Percentiles rank a stretch among this genome's conserved stretches.
phyloP scores from a whole-genome alignment of 2,888 invertebrate genomes.

The Chymomyza caudatula region DNA sequence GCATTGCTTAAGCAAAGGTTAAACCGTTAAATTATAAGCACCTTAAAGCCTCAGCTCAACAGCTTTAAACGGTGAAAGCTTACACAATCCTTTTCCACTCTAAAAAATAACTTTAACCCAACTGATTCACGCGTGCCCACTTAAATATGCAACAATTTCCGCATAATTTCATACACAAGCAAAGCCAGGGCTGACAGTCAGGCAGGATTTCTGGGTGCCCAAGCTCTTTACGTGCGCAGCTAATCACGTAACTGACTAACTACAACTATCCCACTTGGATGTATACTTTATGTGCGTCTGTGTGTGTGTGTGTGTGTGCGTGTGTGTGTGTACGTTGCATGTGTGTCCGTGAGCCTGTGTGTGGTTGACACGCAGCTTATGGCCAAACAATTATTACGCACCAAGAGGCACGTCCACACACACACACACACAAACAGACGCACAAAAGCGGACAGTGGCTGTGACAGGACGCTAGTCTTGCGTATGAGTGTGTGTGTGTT shows the following conservation, averaged over 20 bases:
- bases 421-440: constrained; percentile 5
- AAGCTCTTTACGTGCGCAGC: constrained; percentile 27
- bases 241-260: constrained; percentile 62
- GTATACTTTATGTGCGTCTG: background rate
- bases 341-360: background rate
- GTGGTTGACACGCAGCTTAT: constrained; percentile 45
- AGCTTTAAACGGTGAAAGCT: background rate
- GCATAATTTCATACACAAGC: constrained; percentile 58
- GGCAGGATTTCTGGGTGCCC: background rate
- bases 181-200: constrained; percentile 11
- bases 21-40: background rate
- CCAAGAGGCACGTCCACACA: constrained; percentile 39
- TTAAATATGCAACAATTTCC: constrained; percentile 71
- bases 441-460: constrained; percentile 28
- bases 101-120: background rate
- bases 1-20: background rate
- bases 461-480: constrained; percentile 38
- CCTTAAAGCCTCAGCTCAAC: background rate
- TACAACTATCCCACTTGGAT: constrained; percentile 35
- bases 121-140: constrained; percentile 54
- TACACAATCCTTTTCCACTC: background rate
- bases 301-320: background rate
- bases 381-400: constrained; percentile 67
- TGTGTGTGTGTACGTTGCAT: background rate
- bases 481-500: constrained; percentile 37